Conservation (phyloP, 2,113 vertebrate species). For the Osmerus eperlanus region DNA sequence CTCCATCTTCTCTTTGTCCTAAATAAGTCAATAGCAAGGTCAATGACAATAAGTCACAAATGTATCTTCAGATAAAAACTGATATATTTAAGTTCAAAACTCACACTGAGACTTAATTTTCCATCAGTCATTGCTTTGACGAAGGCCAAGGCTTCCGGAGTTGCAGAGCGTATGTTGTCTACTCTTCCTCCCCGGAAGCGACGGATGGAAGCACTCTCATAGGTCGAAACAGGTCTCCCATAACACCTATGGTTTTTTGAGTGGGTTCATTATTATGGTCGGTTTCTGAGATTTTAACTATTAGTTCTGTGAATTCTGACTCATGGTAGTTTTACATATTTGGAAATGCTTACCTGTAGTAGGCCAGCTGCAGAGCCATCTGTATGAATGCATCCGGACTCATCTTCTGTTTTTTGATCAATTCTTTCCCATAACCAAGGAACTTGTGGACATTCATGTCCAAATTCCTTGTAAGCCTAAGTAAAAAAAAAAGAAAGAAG, state of each 20-base stretch:
- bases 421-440: conserved; percentile 86
- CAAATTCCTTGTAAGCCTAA: conserved; percentile 64
- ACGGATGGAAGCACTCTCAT: conserved; percentile 94
- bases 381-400: conserved; percentile 95
- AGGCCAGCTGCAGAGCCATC: conserved; percentile 89
- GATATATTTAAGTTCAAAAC: not conserved
- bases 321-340: not conserved
- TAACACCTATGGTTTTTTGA: conserved; percentile 74
- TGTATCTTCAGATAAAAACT: not conserved
- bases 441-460: conserved; percentile 87
- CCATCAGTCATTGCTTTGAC: conserved; percentile 81
- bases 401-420: conserved; percentile 91
- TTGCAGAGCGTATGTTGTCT: conserved; percentile 95
- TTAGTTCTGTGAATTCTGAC: not conserved
- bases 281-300: not conserved
- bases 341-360: conserved; percentile 79
- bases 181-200: conserved; percentile 88
- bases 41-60: too few species aligned
- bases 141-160: conserved; percentile 82
- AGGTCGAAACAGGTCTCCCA: conserved; percentile 79
- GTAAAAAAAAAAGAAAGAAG: not conserved
- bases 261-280: not conserved
- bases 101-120: conserved; percentile 63
- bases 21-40: conserved; percentile 29
- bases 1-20: conserved; percentile 86